Conservation (phyloP, 2,113 vertebrate genomes). For the Ciconia boyciana region DNA sequence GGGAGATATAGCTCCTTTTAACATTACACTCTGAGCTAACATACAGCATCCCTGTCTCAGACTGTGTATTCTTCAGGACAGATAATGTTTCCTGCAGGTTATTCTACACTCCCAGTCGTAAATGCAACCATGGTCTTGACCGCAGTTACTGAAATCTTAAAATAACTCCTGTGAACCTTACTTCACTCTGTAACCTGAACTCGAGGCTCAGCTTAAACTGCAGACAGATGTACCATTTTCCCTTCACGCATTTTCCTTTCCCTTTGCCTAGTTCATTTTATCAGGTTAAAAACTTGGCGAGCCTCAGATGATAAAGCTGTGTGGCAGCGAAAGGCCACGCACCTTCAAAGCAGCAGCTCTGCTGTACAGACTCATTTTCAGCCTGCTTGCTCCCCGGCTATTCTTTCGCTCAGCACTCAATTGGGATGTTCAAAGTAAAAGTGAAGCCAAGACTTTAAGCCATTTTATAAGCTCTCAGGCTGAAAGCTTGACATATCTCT, state of each 20-base stretch:
- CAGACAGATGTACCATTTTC: background rate
- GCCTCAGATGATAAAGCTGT: background rate
- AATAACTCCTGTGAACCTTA: background rate
- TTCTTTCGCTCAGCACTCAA: background rate
- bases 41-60: background rate
- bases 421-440: conserved; percentile 22
- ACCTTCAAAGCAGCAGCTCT: background rate
- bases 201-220: background rate
- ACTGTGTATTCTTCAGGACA: background rate
- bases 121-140: background rate
- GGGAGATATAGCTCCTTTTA: background rate
- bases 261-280: background rate
- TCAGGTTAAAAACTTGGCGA: background rate
- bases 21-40: background rate
- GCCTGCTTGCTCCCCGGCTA: background rate
- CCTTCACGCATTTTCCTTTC: background rate
- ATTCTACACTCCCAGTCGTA: background rate
- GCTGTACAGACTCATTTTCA: conserved; percentile 15
- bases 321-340: background rate
- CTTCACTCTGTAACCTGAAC: background rate
- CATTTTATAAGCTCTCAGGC: conserved; percentile 12
- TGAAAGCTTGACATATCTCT: background rate
- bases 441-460: background rate
- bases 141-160: background rate
- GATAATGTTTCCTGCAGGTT: background rate